A percentile compares a stretch with the other conserved stretches of the same genome.
Conservation (phyloP, 2,797 vertebrate genomes). For the Jordanella pulchra region DNA sequence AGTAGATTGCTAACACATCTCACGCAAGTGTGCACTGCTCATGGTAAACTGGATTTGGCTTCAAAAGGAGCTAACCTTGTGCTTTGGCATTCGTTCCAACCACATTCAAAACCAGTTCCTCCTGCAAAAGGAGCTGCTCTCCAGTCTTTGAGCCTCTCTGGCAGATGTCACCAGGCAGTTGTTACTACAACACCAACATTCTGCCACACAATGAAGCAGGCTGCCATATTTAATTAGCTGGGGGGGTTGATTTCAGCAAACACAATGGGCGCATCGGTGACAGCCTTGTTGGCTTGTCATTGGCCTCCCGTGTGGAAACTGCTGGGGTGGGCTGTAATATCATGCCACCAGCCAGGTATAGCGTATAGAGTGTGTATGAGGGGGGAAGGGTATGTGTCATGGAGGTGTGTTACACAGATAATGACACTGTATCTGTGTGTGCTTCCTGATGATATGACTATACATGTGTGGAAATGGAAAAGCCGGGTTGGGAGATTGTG, state of each 20-base stretch:
- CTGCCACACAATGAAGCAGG: slow-evolving; percentile 10
- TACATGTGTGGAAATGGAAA: slow-evolving; percentile 12
- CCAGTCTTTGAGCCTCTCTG: background rate
- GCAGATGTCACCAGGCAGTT: background rate
- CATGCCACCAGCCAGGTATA: slow-evolving; percentile 23
- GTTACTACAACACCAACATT: background rate
- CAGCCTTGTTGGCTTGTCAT: slow-evolving; percentile 19
- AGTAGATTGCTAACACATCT: background rate
- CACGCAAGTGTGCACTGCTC: background rate
- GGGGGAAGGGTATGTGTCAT: slow-evolving; percentile 8
- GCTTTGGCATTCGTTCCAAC: background rate
- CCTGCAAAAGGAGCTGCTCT: background rate
- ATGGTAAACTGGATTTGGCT: slow-evolving; percentile 2
- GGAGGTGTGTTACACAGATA: background rate
- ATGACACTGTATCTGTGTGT: background rate
- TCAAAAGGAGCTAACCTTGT: background rate
- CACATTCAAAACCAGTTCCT: background rate
- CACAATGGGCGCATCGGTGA: slow-evolving; percentile 57
- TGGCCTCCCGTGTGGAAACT: slow-evolving; percentile 8
- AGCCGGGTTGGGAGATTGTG: slow-evolving; percentile 12
- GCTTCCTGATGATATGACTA: background rate
- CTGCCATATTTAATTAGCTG: slow-evolving; percentile 57
- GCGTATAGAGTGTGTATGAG: slow-evolving; percentile 33
- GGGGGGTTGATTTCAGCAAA: slow-evolving; percentile 55
- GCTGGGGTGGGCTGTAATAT: slow-evolving; percentile 32